A percentile compares a stretch with the other conserved stretches of the same genome.
phyloP scores from a whole-genome alignment of 2,113 vertebrate genomes.

The Oceanodroma tethys region DNA sequence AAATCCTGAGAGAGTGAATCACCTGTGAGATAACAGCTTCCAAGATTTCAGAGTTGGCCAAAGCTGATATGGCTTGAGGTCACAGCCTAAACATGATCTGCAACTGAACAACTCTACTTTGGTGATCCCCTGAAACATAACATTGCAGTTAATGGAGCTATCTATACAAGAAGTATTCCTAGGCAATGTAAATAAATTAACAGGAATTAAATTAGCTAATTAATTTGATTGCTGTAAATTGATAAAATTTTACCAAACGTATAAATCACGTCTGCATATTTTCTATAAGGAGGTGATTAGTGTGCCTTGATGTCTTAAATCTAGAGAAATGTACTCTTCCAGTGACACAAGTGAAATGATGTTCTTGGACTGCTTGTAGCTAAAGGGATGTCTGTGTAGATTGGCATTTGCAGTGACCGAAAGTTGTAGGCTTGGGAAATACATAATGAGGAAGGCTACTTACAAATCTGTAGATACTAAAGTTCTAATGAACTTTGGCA shows the following conservation, averaged over 20 bases:
- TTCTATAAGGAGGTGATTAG: conserved; percentile 22
- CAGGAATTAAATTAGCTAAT: conserved; percentile 44
- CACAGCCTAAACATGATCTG: neutral
- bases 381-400: neutral
- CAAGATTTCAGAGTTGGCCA: neutral
- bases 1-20: neutral
- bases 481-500: neutral
- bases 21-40: neutral
- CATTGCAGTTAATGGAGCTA: neutral
- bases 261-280: conserved; percentile 19
- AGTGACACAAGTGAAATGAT: neutral
- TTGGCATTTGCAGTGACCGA: neutral
- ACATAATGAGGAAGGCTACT: neutral
- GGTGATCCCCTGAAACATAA: neutral
- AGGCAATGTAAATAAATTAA: conserved; percentile 45
- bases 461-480: neutral
- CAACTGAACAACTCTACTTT: neutral
- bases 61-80: neutral
- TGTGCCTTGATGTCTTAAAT: neutral
- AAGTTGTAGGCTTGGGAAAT: neutral
- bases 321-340: neutral
- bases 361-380: neutral
- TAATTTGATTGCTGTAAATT: conserved; percentile 59
- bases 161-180: neutral
- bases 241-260: conserved; percentile 17